phyloP scores from a whole-genome alignment of 2,113 vertebrate species.

The Leucosticte australis region DNA sequence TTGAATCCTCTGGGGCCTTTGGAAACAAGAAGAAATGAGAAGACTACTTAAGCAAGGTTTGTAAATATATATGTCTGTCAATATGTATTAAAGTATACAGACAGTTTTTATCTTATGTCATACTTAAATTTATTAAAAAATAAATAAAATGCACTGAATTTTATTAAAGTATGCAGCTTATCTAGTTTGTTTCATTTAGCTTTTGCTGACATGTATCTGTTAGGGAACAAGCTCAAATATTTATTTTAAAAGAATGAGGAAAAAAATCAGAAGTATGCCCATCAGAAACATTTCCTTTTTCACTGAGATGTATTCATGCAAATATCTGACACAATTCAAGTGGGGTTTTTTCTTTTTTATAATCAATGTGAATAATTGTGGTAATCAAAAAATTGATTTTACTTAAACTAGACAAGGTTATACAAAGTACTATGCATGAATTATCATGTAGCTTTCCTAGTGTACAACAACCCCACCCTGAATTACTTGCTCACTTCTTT shows the following conservation, averaged over 20 bases:
- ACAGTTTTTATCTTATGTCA: background rate
- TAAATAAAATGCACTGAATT: slow-evolving; percentile 2
- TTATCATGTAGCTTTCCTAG: background rate
- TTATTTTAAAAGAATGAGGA: background rate
- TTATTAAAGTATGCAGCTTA: background rate
- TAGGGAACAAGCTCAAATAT: background rate
- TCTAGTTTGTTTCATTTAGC: background rate
- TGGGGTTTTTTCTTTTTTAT: accelerated
- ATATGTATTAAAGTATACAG: slow-evolving; percentile 21
- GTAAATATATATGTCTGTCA: slow-evolving; percentile 41
- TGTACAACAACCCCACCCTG: background rate
- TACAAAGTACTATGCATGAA: background rate
- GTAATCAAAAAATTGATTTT: background rate
- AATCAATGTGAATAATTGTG: background rate
- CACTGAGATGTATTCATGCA: background rate
- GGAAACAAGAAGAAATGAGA: slow-evolving; percentile 5
- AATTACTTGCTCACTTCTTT: background rate
- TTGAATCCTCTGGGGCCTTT: background rate
- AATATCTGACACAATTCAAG: background rate
- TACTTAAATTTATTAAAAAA: slow-evolving; percentile 43
- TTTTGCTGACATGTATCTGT: background rate
- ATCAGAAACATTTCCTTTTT: background rate
- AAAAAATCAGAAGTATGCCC: background rate
- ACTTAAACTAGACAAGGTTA: background rate
- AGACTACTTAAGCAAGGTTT: slow-evolving; percentile 38